Evolutionary conservation across 2,888 invertebrate genomes (phyloP).

Genomic region (Noctuana brunneofusca): DNA sequence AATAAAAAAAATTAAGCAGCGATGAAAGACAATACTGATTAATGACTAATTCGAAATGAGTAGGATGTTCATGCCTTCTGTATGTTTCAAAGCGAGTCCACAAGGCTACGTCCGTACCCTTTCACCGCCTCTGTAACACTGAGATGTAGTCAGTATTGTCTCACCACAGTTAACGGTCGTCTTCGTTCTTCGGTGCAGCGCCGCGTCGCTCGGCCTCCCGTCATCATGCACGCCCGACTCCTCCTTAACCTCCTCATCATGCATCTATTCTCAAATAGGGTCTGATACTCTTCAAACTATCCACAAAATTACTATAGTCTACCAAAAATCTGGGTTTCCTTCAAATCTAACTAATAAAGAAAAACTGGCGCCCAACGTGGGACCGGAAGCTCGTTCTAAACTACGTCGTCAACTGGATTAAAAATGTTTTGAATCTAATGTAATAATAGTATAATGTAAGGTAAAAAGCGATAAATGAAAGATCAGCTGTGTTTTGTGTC

Average conservation of each 20-base stretch:
- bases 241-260: slow-evolving; percentile 59
- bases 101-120: slow-evolving; percentile 22
- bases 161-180: slow-evolving; percentile 28
- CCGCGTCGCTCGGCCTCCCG: slow-evolving; percentile 16
- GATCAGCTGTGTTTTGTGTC: slow-evolving; percentile 75
- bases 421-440: slow-evolving; percentile 47
- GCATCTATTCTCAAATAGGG: slow-evolving; percentile 64
- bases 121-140: slow-evolving; percentile 23
- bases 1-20: slow-evolving; percentile 55
- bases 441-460: slow-evolving; percentile 55
- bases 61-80: slow-evolving; percentile 30
- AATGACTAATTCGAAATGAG: slow-evolving; percentile 28
- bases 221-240: slow-evolving; percentile 67
- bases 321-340: slow-evolving; percentile 46
- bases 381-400: slow-evolving; percentile 61
- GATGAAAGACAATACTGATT: slow-evolving; percentile 63
- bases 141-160: slow-evolving; percentile 32
- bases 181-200: slow-evolving; percentile 26
- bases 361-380: slow-evolving; percentile 63
- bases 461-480: slow-evolving; percentile 80
- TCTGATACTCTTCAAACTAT: slow-evolving; percentile 43
- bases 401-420: slow-evolving; percentile 54
- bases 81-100: slow-evolving; percentile 23
- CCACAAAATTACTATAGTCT: slow-evolving; percentile 45
- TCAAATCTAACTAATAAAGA: slow-evolving; percentile 45